Base-by-base conservation (phyloP, 2,113 vertebrate species). In the Vanacampus margaritifer region DNA sequence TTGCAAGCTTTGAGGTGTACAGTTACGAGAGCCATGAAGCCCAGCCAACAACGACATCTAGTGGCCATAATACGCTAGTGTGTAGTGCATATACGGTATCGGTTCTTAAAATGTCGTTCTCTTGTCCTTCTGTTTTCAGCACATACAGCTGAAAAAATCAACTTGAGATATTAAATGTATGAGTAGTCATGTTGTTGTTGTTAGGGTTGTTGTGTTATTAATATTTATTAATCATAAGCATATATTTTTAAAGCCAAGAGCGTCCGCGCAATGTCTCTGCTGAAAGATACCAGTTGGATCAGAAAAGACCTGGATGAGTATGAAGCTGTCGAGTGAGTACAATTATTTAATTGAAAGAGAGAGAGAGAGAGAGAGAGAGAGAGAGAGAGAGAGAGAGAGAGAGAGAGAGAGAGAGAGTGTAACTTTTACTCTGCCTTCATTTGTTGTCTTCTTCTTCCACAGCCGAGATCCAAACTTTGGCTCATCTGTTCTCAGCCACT, bases 261-360 rank as follows among this genome's bases (percentile, higher is more conserved):
- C 14, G 6, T 23, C 23, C 60, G 23, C 23, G 17, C 39, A n/a
- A 23, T 36, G n/a, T 43, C 60, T 4, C 89, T 95, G 59, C 85
- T 98, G 64, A 92, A 94, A 72, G 96, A 98, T 80, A 92, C 81
- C 85, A 97, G 95, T 78, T 99, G 97, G 97, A 99, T 99, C 88
- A 96, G 85, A 86, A 93, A 76, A 56, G 70, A 50, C 0, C 87
- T 85, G 0, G 91, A 93, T 54, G 94, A 96, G 46, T 94, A 96
- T 63, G 88, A 92, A 61, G 5, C 21, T 24, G 41, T 88, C 0
- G 90, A 90, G 92, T 93, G 64, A 91, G 92, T 89, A 28, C 28
- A 60, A 45, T 28, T 5, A 11, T 17, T n/a, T n/a, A n/a, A n/a
- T n/a, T n/a, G n/a, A n/a, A n/a, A n/a, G n/a, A n/a, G n/a, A n/a